Evolutionary conservation across 1,140 invertebrate species (phyloP).

Genomic region (Bombyx mandarina): DNA sequence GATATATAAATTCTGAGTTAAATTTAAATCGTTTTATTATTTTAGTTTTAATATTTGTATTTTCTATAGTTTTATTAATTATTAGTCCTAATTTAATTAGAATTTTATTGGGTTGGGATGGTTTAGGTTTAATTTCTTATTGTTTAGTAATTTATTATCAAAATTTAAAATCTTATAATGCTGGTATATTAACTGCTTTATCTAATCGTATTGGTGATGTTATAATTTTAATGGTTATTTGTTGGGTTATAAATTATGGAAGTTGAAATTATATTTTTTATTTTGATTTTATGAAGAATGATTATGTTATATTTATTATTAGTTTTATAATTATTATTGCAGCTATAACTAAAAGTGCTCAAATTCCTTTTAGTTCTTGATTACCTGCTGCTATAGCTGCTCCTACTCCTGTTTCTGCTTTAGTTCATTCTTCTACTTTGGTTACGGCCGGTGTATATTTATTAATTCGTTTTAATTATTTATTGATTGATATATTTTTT

Average conservation of each 20-base stretch:
- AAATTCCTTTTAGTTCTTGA: conserved; percentile 80
- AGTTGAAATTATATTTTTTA: conserved; percentile 68
- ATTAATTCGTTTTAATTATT: conserved; percentile 75
- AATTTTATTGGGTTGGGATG: conserved; percentile 80
- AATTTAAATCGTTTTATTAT: conserved; percentile 72
- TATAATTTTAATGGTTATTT: conserved; percentile 71
- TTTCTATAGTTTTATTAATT: conserved; percentile 79
- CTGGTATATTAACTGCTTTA: conserved; percentile 15
- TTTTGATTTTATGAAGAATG: conserved; percentile 59
- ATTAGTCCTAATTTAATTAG: conserved; percentile 76
- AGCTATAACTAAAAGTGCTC: conserved; percentile 80
- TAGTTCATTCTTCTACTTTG: conserved; percentile 83
- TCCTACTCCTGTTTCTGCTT: conserved; percentile 78
- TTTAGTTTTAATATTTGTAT: conserved; percentile 76
- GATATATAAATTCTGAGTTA: conserved; percentile 72
- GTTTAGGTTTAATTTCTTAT: conserved; percentile 77
- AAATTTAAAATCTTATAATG: conserved; percentile 60
- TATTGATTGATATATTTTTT: conserved; percentile 40
- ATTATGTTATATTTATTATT: no score
- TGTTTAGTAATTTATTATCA: conserved; percentile 78
- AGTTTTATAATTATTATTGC: conserved; percentile 69
- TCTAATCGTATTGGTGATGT: conserved; percentile 71
- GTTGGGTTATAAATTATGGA: conserved; percentile 71
- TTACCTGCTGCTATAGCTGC: conserved; percentile 79
- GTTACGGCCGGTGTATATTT: conserved; percentile 81